Evolutionary conservation across 2,113 vertebrate genomes (phyloP), one percentile per base, ranked within the genome.

Genomic region (Hemicordylus capensis): DNA sequence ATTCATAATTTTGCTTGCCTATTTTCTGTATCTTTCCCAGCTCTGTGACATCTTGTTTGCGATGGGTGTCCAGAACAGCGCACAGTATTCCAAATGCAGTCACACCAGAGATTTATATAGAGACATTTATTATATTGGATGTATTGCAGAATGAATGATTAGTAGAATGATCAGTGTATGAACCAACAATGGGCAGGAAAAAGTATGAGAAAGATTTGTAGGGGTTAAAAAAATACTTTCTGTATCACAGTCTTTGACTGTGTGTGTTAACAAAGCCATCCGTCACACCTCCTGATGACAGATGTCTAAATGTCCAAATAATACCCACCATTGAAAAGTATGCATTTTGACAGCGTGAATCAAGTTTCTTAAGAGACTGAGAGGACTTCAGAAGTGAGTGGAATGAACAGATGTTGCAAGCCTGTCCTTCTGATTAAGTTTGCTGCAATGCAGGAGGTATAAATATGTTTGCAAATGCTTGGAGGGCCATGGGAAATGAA

Each of bases 241-340:
- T 31, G 90, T 95, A 95, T 91, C 93, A 80, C 91, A 87, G 80
- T 5, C 90, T 94, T 95, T 85, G 86, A 93, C 92, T 91, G n/a
- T 8, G 93, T 0, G 90, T 93, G 91, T 95, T 96, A 95, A 95
- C 95, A 95, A 96, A 97, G 92, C 90, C 95, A 95, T 96, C 94
- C 86, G 96, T 97, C 95, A 96, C 90, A 75, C 85, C 93, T 92
- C 88, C 90, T 81, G 93, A 92, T 31, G 89, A 95, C 95, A 96
- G 94, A 94, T 94, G 94, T 95, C 94, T 95, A 85, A 95, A 92
- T 93, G 94, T 94, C 95, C 93, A 69, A 92, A 90, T 94, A 95
- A 96, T 92, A 66, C 87, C 91, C 92, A 61, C 90, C 87, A 76
- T 19, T 87, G 85, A 93, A 93, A 92, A 88, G 87, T 59, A 26